These are phyloP conservation scores for Nasonia longicornis DNA, from an alignment of 1,140 invertebrate genomes.

Conservation along the genomic window DNA sequence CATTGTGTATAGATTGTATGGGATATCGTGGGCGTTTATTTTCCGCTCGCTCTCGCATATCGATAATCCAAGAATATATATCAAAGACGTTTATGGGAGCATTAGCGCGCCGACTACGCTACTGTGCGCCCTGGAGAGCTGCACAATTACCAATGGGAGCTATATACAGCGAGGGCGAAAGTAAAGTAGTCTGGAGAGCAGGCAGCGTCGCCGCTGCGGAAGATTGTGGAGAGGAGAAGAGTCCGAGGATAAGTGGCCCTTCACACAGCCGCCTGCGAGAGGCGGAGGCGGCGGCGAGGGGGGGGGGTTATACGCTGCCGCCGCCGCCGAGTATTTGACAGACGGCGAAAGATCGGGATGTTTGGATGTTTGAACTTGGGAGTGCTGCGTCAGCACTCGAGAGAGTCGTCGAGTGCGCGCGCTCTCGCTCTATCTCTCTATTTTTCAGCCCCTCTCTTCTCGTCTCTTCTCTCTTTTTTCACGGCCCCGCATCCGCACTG, in stretches of 20 bases:
- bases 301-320: slow-evolving; percentile 24
- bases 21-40: no score
- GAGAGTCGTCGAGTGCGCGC: slow-evolving; percentile 3
- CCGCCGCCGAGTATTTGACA: slow-evolving; percentile 54
- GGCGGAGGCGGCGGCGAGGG: slow-evolving; percentile 10
- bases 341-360: slow-evolving; percentile 67
- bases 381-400: slow-evolving; percentile 66
- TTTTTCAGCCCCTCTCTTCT: neutral
- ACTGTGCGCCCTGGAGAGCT: neutral
- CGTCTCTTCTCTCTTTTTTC: slow-evolving; percentile 1
- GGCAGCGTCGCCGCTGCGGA: slow-evolving; percentile 34
- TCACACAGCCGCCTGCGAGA: slow-evolving; percentile 40
- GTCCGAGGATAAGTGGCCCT: slow-evolving; percentile 62
- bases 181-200: slow-evolving; percentile 20
- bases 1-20: neutral
- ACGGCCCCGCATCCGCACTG: neutral
- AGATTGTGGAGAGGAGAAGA: slow-evolving; percentile 50
- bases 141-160: slow-evolving; percentile 44
- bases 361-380: slow-evolving; percentile 68
- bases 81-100: no score
- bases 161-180: slow-evolving; percentile 21
- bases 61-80: no score
- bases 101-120: no score
- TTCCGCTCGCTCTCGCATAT: no score
- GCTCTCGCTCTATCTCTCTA: neutral